Percentiles rank a stretch among this genome's conserved stretches.
Conservation (phyloP, 2,797 vertebrate genomes). For the Typhlichthys subterraneus region DNA sequence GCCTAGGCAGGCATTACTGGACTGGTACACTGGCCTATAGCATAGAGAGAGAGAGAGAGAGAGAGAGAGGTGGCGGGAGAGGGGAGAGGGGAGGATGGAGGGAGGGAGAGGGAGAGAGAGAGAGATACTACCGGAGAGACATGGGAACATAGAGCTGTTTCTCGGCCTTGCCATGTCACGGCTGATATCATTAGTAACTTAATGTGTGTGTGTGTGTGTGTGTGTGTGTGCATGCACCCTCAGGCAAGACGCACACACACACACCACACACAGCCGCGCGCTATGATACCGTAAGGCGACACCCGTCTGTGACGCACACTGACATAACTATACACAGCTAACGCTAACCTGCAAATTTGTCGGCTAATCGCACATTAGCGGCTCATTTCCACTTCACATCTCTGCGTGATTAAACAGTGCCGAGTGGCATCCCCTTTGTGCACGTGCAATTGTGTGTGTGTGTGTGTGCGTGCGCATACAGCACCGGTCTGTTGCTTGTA, state of each 20-base stretch:
- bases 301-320: too few species aligned
- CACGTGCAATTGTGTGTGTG: conserved; percentile 39
- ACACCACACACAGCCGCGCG: not conserved
- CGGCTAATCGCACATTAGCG: conserved; percentile 2
- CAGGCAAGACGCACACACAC: not conserved
- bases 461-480: conserved; percentile 45
- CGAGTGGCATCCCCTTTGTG: conserved; percentile 3
- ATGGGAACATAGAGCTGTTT: conserved; percentile 26
- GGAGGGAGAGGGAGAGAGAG: not conserved
- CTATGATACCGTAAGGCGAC: not conserved
- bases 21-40: not conserved
- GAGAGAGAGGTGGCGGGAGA: not conserved
- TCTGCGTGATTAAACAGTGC: not conserved
- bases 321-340: not conserved
- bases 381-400: not conserved
- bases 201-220: conserved; percentile 41
- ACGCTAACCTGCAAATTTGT: not conserved
- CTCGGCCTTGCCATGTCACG: conserved; percentile 21
- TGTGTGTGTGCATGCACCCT: conserved; percentile 16
- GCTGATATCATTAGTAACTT: conserved; percentile 63
- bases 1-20: not conserved
- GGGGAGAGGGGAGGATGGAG: not conserved
- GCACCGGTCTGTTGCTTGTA: not conserved
- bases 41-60: not conserved
- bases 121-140: not conserved